A percentile compares a stretch with the other conserved stretches of the same genome.
Evolutionary conservation across 2,888 invertebrate species (phyloP).

Genomic region (Eumacrocentrus americanus): DNA sequence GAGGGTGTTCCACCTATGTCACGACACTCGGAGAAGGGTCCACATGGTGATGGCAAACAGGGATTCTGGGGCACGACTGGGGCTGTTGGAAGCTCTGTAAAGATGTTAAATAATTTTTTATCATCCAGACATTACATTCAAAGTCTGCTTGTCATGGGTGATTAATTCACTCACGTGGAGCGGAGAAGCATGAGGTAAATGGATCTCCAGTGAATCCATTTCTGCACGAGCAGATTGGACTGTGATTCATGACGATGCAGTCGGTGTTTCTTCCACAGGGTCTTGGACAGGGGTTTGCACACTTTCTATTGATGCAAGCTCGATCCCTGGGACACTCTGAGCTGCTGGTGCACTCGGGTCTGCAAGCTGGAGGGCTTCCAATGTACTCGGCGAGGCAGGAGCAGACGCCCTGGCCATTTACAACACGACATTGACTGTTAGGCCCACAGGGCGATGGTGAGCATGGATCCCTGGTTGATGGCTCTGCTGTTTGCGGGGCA

Average conservation of each 20-base stretch:
- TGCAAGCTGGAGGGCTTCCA: constrained; percentile 71
- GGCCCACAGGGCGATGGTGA: constrained; percentile 78
- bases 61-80: constrained; percentile 48
- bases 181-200: constrained; percentile 64
- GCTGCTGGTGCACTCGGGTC: constrained; percentile 75
- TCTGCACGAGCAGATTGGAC: constrained; percentile 68
- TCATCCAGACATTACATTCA: too few species aligned
- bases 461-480: constrained; percentile 68
- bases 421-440: constrained; percentile 66
- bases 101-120: constrained; percentile 15
- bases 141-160: too few species aligned
- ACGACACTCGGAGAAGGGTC: constrained; percentile 71
- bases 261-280: constrained; percentile 76
- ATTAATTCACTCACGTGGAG: constrained; percentile 60
- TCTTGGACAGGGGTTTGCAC: constrained; percentile 71
- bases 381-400: constrained; percentile 64
- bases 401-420: constrained; percentile 61
- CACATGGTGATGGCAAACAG: constrained; percentile 66
- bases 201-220: constrained; percentile 74
- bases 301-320: constrained; percentile 73
- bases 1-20: constrained; percentile 68
- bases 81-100: constrained; percentile 37
- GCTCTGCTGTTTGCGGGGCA: constrained; percentile 57
- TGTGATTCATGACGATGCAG: constrained; percentile 76
- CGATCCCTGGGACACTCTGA: constrained; percentile 69